A percentile compares a stretch with the other conserved stretches of the same genome.
Conservation (phyloP, 2,113 vertebrate species). For the mouse (Mus musculus) region GRCm39 chr13:24286001-24286500, state of each 20-base stretch:
- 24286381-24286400: slow-evolving; percentile 25
- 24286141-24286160: not conserved
- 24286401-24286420: slow-evolving; percentile 50
- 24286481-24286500: not conserved
- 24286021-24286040: slow-evolving; percentile 49
- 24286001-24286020: not conserved
- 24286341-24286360: slow-evolving; percentile 63
- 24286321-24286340: slow-evolving; percentile 57
- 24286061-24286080: slow-evolving; percentile 96
- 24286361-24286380: slow-evolving; percentile 74
- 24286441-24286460: slow-evolving; percentile 70
- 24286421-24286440: slow-evolving; percentile 78
- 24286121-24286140: slow-evolving; percentile 81
- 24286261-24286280: slow-evolving; percentile 25
- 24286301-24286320: slow-evolving; percentile 11
- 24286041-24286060: slow-evolving; percentile 96
- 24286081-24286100: slow-evolving; percentile 85
- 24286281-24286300: slow-evolving; percentile 49
- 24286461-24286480: slow-evolving; percentile 73
- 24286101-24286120: slow-evolving; percentile 86
- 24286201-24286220: not conserved
- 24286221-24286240: slow-evolving; percentile 9
- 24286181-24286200: slow-evolving; percentile 26
- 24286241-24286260: slow-evolving; percentile 13
- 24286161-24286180: slow-evolving; percentile 65